Conservation (phyloP, 1,140 invertebrate genomes). For the Drosophila teissieri region DNA sequence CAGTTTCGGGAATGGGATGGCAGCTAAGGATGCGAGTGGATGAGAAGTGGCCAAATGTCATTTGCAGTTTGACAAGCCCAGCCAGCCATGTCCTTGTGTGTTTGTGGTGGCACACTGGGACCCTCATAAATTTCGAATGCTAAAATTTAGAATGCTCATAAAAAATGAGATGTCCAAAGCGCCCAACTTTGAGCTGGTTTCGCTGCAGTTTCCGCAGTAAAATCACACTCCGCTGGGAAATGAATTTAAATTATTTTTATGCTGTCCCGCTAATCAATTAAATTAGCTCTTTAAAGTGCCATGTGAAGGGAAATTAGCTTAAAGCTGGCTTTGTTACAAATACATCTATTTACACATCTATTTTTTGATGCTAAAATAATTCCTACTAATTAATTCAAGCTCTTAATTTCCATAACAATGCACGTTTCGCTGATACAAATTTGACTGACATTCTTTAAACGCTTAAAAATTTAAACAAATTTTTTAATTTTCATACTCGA, state of each 20-base stretch:
- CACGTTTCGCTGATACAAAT: neutral
- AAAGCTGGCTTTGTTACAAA: neutral
- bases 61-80: conserved; percentile 70
- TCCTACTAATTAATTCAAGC: neutral
- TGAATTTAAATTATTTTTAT: conserved; percentile 1
- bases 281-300: neutral
- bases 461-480: neutral
- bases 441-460: neutral
- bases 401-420: neutral
- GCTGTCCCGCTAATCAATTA: neutral
- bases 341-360: too few relatives aligned
- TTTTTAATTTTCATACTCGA: neutral
- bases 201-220: neutral
- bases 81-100: conserved; percentile 25
- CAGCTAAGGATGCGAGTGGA: conserved; percentile 37
- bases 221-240: neutral
- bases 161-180: conserved; percentile 32
- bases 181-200: conserved; percentile 11
- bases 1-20: conserved; percentile 26
- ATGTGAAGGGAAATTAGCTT: neutral
- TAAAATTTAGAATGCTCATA: conserved; percentile 32
- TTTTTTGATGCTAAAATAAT: too few relatives aligned
- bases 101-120: conserved; percentile 39
- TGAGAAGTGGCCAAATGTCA: conserved; percentile 80
- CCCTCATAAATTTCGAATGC: conserved; percentile 36